These are phyloP conservation scores for Drepanosiphum platanoidis DNA, from an alignment of 2,888 invertebrate species.

Conservation along the genomic window DNA sequence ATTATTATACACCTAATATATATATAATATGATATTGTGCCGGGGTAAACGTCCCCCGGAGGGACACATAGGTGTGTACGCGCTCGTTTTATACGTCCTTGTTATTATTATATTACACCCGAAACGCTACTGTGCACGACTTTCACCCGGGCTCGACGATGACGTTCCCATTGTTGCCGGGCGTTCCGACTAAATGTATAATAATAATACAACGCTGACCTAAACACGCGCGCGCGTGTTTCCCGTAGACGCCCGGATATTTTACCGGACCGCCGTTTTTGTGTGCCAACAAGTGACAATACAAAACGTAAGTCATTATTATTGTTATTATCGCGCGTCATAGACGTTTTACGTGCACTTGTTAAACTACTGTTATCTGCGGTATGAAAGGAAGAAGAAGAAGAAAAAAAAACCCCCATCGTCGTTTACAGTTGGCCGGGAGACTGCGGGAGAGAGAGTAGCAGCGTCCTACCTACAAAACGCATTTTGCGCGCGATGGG, in stretches of 20 bases:
- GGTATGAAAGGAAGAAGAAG: background rate
- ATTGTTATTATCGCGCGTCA: too few species aligned
- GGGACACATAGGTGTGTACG: background rate
- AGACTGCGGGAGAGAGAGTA: too few species aligned
- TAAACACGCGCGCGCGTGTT: background rate
- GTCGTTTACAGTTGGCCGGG: too few species aligned
- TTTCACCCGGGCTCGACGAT: conserved; percentile 44
- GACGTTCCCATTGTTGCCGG: conserved; percentile 10
- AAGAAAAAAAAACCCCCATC: too few species aligned
- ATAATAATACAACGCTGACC: background rate
- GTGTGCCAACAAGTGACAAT: too few species aligned
- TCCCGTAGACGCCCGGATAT: background rate
- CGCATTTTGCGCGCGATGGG: background rate
- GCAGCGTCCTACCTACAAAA: too few species aligned
- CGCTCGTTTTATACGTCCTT: background rate
- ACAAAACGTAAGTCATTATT: too few species aligned
- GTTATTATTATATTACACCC: conserved; percentile 21
- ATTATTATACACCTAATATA: background rate
- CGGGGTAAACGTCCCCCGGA: conserved; percentile 36
- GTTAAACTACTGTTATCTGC: background rate
- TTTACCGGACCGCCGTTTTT: background rate
- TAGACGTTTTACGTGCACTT: background rate
- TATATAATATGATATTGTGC: conserved; percentile 21
- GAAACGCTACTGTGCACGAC: conserved; percentile 45
- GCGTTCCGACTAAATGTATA: too few species aligned